phyloP scores from a whole-genome alignment of 2,888 invertebrate genomes.

The Salticus scenicus region DNA sequence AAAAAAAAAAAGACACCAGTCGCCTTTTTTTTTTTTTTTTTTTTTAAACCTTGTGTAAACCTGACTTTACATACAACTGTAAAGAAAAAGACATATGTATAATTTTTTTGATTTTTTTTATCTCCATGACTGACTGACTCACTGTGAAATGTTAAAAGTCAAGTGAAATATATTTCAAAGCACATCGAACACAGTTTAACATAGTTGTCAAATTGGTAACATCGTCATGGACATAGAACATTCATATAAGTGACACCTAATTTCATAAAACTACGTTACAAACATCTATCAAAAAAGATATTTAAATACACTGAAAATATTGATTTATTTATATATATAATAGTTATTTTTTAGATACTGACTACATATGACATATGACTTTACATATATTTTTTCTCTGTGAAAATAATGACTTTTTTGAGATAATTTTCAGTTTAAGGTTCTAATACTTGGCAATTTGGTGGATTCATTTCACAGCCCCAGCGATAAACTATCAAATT shows the following conservation, averaged over 20 bases:
- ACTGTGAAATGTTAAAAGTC: neutral
- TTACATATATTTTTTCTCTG: too few relatives aligned
- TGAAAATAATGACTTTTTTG: too few relatives aligned
- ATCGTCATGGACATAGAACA: slow-evolving; percentile 7
- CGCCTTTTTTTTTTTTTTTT: too few relatives aligned
- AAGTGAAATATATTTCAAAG: neutral
- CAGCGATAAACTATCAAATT: too few relatives aligned
- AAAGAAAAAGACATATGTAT: too few relatives aligned
- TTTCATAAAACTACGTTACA: slow-evolving; percentile 14
- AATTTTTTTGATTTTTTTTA: neutral
- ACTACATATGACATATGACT: neutral
- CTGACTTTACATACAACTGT: neutral
- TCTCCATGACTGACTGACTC: too few relatives aligned
- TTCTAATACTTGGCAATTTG: too few relatives aligned
- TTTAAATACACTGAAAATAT: slow-evolving; percentile 6
- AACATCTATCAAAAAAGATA: slow-evolving; percentile 17
- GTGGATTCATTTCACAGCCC: too few relatives aligned
- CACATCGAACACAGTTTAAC: neutral
- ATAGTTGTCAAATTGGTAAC: neutral
- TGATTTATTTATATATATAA: neutral
- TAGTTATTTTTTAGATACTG: neutral
- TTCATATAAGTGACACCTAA: slow-evolving; percentile 1
- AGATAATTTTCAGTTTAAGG: too few relatives aligned
- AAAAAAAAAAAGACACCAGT: too few relatives aligned
- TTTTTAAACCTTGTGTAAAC: neutral